Evolutionary conservation across 2,797 vertebrate species (phyloP).

Genomic region (Neomorphus geoffroyi): DNA sequence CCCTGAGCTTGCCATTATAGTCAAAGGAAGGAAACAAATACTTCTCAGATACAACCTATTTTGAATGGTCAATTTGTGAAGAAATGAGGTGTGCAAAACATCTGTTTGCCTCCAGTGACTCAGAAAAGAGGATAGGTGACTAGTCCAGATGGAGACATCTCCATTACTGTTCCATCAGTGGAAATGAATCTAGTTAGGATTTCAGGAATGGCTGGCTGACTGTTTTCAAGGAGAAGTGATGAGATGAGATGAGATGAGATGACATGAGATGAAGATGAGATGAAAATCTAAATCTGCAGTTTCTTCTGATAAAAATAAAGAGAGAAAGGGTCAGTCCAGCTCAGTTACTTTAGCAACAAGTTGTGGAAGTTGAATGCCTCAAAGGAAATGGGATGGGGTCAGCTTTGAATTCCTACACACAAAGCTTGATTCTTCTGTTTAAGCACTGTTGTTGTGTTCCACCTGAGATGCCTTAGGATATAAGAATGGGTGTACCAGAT

Average conservation of each 20-base stretch:
- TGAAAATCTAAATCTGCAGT: background rate
- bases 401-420: background rate
- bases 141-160: background rate
- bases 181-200: background rate
- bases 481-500: background rate
- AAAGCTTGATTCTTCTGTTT: background rate
- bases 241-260: background rate
- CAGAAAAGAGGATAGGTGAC: background rate
- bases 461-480: fast-evolving
- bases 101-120: background rate
- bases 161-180: background rate
- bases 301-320: background rate
- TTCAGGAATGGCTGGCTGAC: background rate
- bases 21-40: background rate
- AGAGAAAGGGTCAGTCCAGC: background rate
- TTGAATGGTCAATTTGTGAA: background rate
- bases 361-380: background rate
- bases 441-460: background rate
- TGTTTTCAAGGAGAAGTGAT: background rate
- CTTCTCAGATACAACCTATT: background rate
- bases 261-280: background rate
- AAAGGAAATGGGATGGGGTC: background rate
- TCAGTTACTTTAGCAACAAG: background rate
- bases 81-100: background rate
- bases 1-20: background rate